Evolutionary conservation across 2,888 invertebrate genomes (phyloP).

Genomic region (Stenolophus ochropezus): DNA sequence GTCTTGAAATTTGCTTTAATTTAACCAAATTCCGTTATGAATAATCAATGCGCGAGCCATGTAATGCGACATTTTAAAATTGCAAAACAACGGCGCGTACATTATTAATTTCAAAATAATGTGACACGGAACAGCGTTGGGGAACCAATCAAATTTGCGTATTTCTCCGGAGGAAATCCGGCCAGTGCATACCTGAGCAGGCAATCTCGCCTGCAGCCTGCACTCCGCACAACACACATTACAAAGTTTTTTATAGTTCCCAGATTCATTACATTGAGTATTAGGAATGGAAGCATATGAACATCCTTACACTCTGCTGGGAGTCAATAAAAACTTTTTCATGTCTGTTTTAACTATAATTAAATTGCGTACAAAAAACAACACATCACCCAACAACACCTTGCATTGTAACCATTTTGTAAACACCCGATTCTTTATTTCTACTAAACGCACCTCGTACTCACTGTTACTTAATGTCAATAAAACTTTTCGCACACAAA

Average conservation of each 20-base stretch:
- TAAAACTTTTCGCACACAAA: too few species aligned
- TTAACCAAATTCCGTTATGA: constrained; percentile 53
- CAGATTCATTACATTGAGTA: constrained; percentile 48
- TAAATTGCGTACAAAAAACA: constrained; percentile 30
- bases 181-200: constrained; percentile 70
- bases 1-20: constrained; percentile 52
- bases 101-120: constrained; percentile 58
- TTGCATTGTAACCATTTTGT: background rate
- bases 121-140: constrained; percentile 41
- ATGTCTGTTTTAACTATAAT: constrained; percentile 46
- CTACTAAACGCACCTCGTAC: too few species aligned
- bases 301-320: constrained; percentile 22
- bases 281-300: constrained; percentile 36
- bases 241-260: constrained; percentile 44
- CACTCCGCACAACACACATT: background rate
- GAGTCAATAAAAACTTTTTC: constrained; percentile 41
- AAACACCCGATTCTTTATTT: too few species aligned
- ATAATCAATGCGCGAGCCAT: constrained; percentile 39
- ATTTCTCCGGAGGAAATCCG: constrained; percentile 72
- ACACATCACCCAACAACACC: background rate
- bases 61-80: constrained; percentile 49
- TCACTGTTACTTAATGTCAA: too few species aligned
- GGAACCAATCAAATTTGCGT: constrained; percentile 71
- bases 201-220: constrained; percentile 51
- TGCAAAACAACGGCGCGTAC: constrained; percentile 49